These are phyloP conservation scores for Laupala kohalensis DNA, from an alignment of 1,140 invertebrate genomes.

Conservation along the genomic window DNA sequence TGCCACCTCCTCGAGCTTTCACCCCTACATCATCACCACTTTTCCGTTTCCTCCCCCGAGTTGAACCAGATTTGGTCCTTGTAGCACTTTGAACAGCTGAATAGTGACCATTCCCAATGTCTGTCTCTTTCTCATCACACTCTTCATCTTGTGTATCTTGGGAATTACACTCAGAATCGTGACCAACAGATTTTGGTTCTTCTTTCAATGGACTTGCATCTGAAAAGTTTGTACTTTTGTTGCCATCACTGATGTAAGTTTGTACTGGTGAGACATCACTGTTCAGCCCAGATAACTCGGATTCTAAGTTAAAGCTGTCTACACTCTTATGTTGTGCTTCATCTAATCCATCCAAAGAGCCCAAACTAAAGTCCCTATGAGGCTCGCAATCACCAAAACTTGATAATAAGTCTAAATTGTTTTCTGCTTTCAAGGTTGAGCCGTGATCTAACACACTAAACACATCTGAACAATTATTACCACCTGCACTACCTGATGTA, in stretches of 20 bases:
- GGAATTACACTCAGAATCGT: neutral
- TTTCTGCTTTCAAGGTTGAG: neutral
- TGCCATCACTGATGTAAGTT: neutral
- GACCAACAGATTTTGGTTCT: neutral
- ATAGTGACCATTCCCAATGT: neutral
- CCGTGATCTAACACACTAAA: neutral
- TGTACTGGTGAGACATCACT: neutral
- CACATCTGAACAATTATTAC: neutral
- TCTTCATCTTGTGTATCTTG: neutral
- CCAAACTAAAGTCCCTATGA: neutral
- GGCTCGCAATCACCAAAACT: neutral
- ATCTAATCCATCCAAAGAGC: neutral
- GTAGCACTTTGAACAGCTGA: neutral
- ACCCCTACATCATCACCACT: neutral
- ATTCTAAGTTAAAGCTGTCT: neutral
- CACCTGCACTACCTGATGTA: neutral
- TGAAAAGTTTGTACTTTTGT: neutral
- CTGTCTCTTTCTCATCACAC: neutral
- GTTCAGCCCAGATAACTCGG: neutral
- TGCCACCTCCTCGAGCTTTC: slow-evolving; percentile 1
- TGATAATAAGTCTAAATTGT: neutral
- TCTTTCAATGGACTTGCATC: neutral
- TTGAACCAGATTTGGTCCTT: neutral
- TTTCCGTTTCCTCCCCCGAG: slow-evolving; percentile 4
- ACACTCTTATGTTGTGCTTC: neutral